phyloP scores from a whole-genome alignment of 2,888 invertebrate species.

The Heliconius ismenius region DNA sequence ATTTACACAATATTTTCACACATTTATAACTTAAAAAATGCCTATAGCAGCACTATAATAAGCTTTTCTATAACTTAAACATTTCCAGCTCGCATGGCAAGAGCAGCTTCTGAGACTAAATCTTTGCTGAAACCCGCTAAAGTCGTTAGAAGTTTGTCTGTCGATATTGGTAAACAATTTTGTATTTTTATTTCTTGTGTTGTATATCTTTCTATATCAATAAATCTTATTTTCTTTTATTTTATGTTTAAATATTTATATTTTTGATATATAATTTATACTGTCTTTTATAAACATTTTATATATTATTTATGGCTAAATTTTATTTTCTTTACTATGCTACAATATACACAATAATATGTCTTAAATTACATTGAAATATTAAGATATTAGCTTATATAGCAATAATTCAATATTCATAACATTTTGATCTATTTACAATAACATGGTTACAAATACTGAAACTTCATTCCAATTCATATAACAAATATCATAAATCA shows the following conservation, averaged over 20 bases:
- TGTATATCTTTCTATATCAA: neutral
- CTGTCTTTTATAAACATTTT: neutral
- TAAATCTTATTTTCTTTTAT: neutral
- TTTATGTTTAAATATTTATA: neutral
- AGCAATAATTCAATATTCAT: too few species aligned
- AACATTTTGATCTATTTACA: too few species aligned
- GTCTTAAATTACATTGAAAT: too few species aligned
- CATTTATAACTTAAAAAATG: neutral
- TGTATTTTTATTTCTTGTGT: constrained; percentile 3
- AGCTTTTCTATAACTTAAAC: constrained; percentile 15
- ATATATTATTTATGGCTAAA: neutral
- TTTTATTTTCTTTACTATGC: too few species aligned
- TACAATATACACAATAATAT: too few species aligned
- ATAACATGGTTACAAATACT: too few species aligned
- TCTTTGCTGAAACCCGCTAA: constrained; percentile 57
- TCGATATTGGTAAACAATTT: constrained; percentile 63
- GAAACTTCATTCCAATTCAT: too few species aligned
- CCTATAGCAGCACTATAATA: neutral
- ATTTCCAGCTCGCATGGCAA: constrained; percentile 56
- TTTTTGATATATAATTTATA: neutral
- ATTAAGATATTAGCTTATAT: too few species aligned
- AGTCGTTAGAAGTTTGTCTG: constrained; percentile 61
- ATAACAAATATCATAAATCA: too few species aligned
- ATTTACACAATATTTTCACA: neutral
- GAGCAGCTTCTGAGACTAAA: constrained; percentile 68